These are phyloP conservation scores for Tethea ocularis DNA, from an alignment of 2,888 invertebrate genomes.

Conservation along the genomic window DNA sequence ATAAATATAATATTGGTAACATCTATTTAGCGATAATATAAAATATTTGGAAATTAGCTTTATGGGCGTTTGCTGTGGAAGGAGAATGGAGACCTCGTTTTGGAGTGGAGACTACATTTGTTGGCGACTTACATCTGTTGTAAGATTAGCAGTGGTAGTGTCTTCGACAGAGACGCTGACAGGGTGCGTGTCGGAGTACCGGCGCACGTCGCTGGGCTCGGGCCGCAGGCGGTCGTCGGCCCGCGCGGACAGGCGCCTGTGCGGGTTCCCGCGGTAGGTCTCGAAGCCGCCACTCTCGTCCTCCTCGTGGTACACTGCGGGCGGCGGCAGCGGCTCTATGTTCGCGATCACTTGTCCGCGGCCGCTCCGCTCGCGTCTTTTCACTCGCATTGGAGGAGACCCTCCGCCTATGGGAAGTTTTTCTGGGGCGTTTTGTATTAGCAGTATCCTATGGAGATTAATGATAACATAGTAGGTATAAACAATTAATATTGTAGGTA, in stretches of 20 bases:
- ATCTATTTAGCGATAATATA: too few species aligned
- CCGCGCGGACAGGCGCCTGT: slow-evolving; percentile 60
- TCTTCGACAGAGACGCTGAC: not conserved
- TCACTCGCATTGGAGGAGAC: slow-evolving; percentile 78
- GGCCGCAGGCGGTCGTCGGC: slow-evolving; percentile 44
- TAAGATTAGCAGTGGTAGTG: not conserved
- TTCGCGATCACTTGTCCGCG: slow-evolving; percentile 84
- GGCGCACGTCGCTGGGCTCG: slow-evolving; percentile 29
- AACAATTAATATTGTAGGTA: too few species aligned
- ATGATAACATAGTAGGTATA: not conserved
- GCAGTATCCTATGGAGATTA: slow-evolving; percentile 87
- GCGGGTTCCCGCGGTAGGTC: slow-evolving; percentile 72
- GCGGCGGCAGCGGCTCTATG: slow-evolving; percentile 81
- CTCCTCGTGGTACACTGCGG: slow-evolving; percentile 73
- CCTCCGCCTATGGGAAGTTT: slow-evolving; percentile 87
- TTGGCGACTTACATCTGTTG: not conserved
- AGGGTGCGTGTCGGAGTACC: slow-evolving; percentile 26
- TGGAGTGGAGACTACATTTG: not conserved
- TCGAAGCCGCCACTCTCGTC: slow-evolving; percentile 82
- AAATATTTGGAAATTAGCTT: too few species aligned
- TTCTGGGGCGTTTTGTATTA: slow-evolving; percentile 96
- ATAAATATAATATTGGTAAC: too few species aligned
- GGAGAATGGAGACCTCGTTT: too few species aligned
- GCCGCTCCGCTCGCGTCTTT: slow-evolving; percentile 79
- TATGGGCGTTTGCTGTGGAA: too few species aligned